Evolutionary conservation across 2,797 vertebrate species (phyloP).

Genomic region (Pseudomugil gertrudae): DNA sequence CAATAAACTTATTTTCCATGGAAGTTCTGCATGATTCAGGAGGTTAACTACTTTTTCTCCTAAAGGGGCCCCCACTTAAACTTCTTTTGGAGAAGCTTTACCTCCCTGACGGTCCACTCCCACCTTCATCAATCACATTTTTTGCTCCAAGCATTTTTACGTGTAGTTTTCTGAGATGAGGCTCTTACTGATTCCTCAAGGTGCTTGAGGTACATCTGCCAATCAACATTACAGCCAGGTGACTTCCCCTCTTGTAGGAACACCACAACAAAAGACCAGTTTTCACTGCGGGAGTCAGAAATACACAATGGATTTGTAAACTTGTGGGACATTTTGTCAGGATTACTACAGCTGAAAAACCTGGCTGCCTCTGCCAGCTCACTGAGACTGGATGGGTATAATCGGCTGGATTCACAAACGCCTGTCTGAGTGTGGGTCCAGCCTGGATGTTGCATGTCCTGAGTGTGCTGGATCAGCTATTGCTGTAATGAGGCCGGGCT

Average conservation of each 20-base stretch:
- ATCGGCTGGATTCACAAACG: conserved; percentile 52
- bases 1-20: conserved; percentile 24
- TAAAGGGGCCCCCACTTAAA: background rate
- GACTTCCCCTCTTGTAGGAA: conserved; percentile 2
- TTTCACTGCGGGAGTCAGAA: background rate
- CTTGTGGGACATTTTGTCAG: conserved; percentile 11
- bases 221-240: background rate
- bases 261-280: conserved; percentile 1
- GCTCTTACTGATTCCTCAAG: conserved; percentile 24
- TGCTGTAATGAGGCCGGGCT: conserved; percentile 78
- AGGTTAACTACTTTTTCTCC: conserved; percentile 12
- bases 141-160: background rate
- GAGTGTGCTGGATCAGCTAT: conserved; percentile 57
- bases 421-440: conserved; percentile 30
- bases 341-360: conserved; percentile 15
- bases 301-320: conserved; percentile 35
- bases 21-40: conserved; percentile 27
- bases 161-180: conserved; percentile 28
- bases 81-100: conserved; percentile 10
- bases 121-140: conserved; percentile 7
- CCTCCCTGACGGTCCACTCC: conserved; percentile 1
- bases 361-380: conserved; percentile 53
- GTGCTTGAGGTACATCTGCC: conserved; percentile 12
- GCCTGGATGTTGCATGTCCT: conserved; percentile 62
- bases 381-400: conserved; percentile 39